Percentiles rank a stretch among this genome's conserved stretches.
phyloP scores from a whole-genome alignment of 2,888 invertebrate genomes.

The Rhodophaea formosa region DNA sequence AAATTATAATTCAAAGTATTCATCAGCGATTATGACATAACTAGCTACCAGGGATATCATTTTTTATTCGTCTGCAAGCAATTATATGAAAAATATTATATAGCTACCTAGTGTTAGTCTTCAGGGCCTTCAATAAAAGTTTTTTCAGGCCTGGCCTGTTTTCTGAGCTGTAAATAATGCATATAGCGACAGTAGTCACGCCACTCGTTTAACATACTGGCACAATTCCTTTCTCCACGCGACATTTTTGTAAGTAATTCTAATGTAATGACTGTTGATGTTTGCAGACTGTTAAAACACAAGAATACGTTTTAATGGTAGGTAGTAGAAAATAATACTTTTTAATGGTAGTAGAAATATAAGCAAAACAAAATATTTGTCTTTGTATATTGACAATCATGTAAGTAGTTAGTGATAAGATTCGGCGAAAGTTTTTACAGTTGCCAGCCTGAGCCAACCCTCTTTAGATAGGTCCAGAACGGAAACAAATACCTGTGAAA shows the following conservation, averaged over 20 bases:
- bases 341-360: neutral
- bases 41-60: no score
- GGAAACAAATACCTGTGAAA: no score
- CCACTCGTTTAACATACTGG: conserved; percentile 52
- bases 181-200: conserved; percentile 43
- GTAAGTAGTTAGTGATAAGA: no score
- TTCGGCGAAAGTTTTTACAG: no score
- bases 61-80: no score
- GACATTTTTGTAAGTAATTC: conserved; percentile 31
- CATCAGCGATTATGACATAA: no score
- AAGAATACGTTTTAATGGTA: conserved; percentile 8
- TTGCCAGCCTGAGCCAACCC: no score
- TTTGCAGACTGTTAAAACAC: conserved; percentile 18
- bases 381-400: neutral
- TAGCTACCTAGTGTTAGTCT: neutral
- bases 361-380: neutral
- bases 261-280: conserved; percentile 13
- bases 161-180: conserved; percentile 7
- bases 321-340: neutral
- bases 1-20: no score
- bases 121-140: neutral
- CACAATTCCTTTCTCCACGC: conserved; percentile 53
- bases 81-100: neutral
- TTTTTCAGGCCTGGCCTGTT: conserved; percentile 5
- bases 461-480: no score